These are phyloP conservation scores for Butorides virescens DNA, from an alignment of 2,113 vertebrate genomes.

Conservation along the genomic window DNA sequence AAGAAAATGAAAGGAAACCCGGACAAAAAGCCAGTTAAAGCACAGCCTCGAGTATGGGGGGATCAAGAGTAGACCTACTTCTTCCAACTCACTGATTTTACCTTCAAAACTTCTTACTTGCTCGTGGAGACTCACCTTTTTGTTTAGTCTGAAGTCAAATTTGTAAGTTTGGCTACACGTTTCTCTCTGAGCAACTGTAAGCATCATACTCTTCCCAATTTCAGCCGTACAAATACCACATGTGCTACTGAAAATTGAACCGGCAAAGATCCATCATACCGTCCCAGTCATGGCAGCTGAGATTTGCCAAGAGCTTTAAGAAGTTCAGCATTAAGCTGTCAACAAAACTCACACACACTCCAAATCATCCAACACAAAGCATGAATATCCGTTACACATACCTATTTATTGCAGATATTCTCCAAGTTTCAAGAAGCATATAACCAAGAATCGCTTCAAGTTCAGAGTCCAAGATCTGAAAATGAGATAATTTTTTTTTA, in stretches of 20 bases:
- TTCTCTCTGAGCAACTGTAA: neutral
- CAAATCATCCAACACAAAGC: neutral
- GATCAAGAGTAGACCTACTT: neutral
- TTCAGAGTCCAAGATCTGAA: conserved; percentile 27
- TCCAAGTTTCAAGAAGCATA: neutral
- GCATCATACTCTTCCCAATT: neutral
- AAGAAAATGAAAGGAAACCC: neutral
- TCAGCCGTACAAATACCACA: neutral
- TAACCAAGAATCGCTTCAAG: neutral
- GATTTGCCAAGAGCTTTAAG: neutral
- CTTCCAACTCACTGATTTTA: neutral
- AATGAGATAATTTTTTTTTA: neutral
- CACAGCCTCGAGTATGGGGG: neutral
- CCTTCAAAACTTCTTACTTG: neutral
- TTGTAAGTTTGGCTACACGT: neutral
- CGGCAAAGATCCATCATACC: neutral
- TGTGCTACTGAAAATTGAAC: neutral
- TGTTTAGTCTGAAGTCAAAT: neutral
- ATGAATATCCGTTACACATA: neutral
- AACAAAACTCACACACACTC: neutral
- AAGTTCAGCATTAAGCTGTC: neutral
- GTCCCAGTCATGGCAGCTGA: neutral
- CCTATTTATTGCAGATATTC: conserved; percentile 19
- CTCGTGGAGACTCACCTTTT: neutral
- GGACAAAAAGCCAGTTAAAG: neutral